Base-by-base conservation (phyloP, 2,888 invertebrate species). In the Anoncus sp. region DNA sequence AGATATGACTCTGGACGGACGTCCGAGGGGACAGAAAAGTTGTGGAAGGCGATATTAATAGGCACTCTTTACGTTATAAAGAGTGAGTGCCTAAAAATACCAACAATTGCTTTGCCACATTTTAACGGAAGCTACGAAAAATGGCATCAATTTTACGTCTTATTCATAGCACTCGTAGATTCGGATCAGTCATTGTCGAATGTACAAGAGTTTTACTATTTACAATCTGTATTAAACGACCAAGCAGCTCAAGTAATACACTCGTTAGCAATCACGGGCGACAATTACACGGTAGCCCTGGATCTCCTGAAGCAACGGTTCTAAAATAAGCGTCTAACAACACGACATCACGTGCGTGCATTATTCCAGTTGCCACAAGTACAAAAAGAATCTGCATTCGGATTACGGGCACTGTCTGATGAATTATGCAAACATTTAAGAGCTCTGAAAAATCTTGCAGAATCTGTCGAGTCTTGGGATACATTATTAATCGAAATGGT, bases 131-230 rank as follows among this genome's bases (percentile, higher is more conserved):
- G 40, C 20, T 69, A 69, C 24, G 73, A 71, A 7, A 55, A 81
- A 14, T 81, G 79, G 79, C 49, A 22, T 20, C 59, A 63, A 2
- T 79, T 79, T 59, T 60, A 65, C 12, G 77, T 78, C 47, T 53
- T 67, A 6, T 77, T 74, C 51, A 53, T 49, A 20, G 55, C 77
- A 7, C 27, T 81, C 2, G 43, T 79, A 1, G 71, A 77, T 27
- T 49, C 59, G 0, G 62, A 77, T 12, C 1, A 10, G 10, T 20
- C 62, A 0, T 7, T 81, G 9, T 53, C 77, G 1, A 71, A 63
- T 7, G 65, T 79, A 12, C 70, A 77, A 47, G 69, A 75, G 18
- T 70, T 77, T 10, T 59, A 66, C 22, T 77, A 79, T 51, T 72
- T 81, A 20, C 40, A 74, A 3, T 59, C 79, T 1, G 66, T 53